Evolutionary conservation across 1,140 invertebrate species (phyloP).

Genomic region (Trachelipus rathkii): DNA sequence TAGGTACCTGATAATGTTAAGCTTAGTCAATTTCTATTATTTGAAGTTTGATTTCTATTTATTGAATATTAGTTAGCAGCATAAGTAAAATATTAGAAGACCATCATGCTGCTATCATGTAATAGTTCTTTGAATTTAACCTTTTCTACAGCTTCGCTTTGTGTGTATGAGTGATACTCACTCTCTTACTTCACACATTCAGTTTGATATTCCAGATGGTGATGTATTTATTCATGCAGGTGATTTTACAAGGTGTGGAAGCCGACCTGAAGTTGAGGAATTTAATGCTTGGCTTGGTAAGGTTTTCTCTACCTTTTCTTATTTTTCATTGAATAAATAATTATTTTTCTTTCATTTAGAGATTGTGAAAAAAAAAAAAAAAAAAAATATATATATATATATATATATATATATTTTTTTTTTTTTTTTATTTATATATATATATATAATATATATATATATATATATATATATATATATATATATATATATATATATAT

Average conservation of each 20-base stretch:
- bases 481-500: too few relatives aligned
- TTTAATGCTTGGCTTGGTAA: slow-evolving; percentile 78
- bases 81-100: background rate
- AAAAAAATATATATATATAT: too few relatives aligned
- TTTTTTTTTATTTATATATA: too few relatives aligned
- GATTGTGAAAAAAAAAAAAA: too few relatives aligned
- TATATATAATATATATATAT: too few relatives aligned
- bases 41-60: background rate
- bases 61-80: background rate
- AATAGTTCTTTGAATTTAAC: background rate
- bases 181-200: slow-evolving; percentile 65
- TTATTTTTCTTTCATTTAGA: background rate
- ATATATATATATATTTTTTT: too few relatives aligned
- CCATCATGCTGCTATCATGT: background rate
- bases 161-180: slow-evolving; percentile 88
- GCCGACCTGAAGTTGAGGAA: slow-evolving; percentile 66
- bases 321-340: background rate
- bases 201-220: slow-evolving; percentile 68
- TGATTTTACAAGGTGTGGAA: slow-evolving; percentile 77
- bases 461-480: too few relatives aligned
- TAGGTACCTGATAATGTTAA: background rate
- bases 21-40: background rate
- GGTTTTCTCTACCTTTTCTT: background rate
- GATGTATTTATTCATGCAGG: slow-evolving; percentile 85
- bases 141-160: slow-evolving; percentile 57